Conservation (phyloP, 2,888 invertebrate genomes). For the Phragmatobia fuliginosa region DNA sequence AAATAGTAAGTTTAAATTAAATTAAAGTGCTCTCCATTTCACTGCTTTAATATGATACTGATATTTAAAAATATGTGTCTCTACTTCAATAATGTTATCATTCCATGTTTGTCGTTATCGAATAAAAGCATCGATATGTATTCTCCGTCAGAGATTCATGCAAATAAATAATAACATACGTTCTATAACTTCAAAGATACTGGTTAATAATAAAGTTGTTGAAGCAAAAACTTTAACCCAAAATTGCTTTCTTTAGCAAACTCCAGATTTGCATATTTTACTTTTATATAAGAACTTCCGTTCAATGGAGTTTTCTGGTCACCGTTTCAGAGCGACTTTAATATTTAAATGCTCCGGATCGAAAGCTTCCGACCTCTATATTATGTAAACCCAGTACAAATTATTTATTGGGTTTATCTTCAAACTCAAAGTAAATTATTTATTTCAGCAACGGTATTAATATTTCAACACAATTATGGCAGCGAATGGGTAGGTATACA, state of each 20-base stretch:
- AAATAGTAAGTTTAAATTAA: no score
- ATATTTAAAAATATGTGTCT: no score
- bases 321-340: constrained; percentile 19
- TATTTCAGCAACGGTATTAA: constrained; percentile 6
- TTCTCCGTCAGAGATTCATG: no score
- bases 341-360: constrained; percentile 34
- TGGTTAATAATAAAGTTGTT: constrained; percentile 2
- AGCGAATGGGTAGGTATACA: not conserved
- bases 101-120: no score
- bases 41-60: no score
- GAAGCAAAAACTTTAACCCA: not conserved
- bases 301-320: constrained; percentile 10
- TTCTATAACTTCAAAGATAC: not conserved
- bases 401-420: no score
- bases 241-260: constrained; percentile 15
- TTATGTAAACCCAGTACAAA: constrained; percentile 37
- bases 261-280: constrained; percentile 34
- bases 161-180: not conserved
- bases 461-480: not conserved
- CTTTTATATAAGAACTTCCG: constrained; percentile 25
- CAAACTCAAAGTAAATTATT: constrained; percentile 19
- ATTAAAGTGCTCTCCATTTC: no score
- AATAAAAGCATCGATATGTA: no score
- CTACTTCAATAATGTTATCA: no score
- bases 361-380: constrained; percentile 19